Evolutionary conservation across 2,797 vertebrate genomes (phyloP), one percentile per base, ranked within the genome.

Genomic region (Parauchenoglanis punctatus): DNA sequence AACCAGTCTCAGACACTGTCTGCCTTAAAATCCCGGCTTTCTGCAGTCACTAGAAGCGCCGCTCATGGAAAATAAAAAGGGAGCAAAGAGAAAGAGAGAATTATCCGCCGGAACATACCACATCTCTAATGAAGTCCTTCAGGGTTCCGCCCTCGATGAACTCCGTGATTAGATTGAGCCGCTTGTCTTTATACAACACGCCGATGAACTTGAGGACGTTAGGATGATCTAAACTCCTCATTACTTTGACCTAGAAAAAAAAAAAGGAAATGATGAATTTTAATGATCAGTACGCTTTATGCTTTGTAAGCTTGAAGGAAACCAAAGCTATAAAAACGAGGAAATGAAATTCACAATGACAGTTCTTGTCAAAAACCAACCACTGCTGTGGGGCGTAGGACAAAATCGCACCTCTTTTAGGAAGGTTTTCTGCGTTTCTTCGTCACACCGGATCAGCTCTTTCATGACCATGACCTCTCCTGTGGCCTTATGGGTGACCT

Each of bases 381-480:
- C 81, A 31, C 25, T 52, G n/a, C 46, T 63, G n/a, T 83, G 44
- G 1, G 46, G 63, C 12, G 23, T 76, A 46, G n/a, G 54, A 73
- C 23, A 59, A 7, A 44, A n/a, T 80, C 94, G 91, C 82, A 97
- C 99, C 97, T 99, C 99, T 93, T 99, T 98, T 61, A 99, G 96
- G 93, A 99, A 99, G 0, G 98, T 97, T 91, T 96, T 97, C 93
- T 99, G 99, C 0, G 98, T 99, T 92, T 99, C 99, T 81, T 99
- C 98, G 0, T 99, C 99, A 0, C 99, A 99, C 25, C 98, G 97
- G 90, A 99, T 99, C 91, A 99, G 92, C 91, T 99, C 99, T 93
- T 99, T 99, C 99, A 99, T 99, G 85, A 98, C 99, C 99, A 99
- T 99, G 92, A 99, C 98, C 94, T 99, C 99, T 0, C 98, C 98